A percentile compares a stretch with the other conserved stretches of the same genome.
These are phyloP conservation scores for Listronotus oregonensis DNA, from an alignment of 1,140 invertebrate genomes.

Conservation along the genomic window DNA sequence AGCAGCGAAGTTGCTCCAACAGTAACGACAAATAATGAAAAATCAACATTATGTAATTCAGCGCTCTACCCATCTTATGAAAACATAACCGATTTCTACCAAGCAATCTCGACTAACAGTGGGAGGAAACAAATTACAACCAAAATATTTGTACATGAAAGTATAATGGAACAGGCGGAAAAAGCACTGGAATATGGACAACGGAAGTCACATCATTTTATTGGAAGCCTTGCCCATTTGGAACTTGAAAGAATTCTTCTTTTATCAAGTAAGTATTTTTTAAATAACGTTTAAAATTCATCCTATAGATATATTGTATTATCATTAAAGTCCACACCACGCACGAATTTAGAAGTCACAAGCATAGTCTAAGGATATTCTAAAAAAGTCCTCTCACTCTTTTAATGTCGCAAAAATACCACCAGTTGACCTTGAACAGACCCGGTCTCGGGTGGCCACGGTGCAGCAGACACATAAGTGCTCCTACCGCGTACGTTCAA, in stretches of 20 bases:
- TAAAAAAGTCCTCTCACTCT: no score
- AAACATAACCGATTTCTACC: not conserved
- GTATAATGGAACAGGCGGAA: not conserved
- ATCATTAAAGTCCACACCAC: no score
- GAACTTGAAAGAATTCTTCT: constrained; percentile 2
- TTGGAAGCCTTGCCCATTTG: constrained; percentile 1
- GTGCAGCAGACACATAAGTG: no score
- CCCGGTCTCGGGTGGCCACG: no score
- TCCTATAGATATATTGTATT: no score
- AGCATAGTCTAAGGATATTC: no score
- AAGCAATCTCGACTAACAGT: not conserved
- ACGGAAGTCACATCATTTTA: not conserved
- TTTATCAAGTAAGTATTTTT: constrained; percentile 8
- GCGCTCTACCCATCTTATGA: not conserved
- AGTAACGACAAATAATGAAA: not conserved
- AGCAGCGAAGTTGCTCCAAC: not conserved
- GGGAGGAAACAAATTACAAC: not conserved
- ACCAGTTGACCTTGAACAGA: no score
- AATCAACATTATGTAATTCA: not conserved
- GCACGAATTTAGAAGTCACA: no score
- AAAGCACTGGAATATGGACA: not conserved
- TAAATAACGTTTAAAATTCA: no score
- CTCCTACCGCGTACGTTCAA: no score
- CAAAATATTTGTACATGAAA: not conserved
- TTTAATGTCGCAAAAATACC: no score